Evolutionary conservation across 1,140 invertebrate genomes (phyloP).

Genomic region (Metaphire vulgaris): DNA sequence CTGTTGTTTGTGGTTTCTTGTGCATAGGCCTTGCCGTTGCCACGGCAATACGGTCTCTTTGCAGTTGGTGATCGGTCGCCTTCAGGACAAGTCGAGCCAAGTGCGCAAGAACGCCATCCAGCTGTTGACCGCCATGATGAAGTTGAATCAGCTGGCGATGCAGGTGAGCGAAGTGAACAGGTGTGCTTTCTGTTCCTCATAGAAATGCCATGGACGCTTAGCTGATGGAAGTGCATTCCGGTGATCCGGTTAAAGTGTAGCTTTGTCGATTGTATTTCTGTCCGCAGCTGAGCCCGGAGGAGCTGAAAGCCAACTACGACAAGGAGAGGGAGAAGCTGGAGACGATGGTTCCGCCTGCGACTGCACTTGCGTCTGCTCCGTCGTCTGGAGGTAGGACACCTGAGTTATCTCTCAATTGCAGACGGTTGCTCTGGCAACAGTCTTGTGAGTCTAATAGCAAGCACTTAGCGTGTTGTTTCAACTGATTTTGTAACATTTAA

Average conservation of each 20-base stretch:
- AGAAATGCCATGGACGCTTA: too few relatives aligned
- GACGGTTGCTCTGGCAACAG: too few relatives aligned
- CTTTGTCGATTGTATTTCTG: too few relatives aligned
- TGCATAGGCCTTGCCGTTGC: slow-evolving; percentile 60
- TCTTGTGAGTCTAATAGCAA: too few relatives aligned
- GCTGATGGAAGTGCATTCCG: too few relatives aligned
- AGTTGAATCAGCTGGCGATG: slow-evolving; percentile 69
- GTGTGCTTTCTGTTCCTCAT: too few relatives aligned
- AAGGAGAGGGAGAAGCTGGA: slow-evolving; percentile 48
- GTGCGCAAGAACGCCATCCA: slow-evolving; percentile 73
- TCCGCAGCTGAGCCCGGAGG: slow-evolving; percentile 43
- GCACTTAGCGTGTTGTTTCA: too few relatives aligned
- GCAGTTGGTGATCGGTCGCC: slow-evolving; percentile 59
- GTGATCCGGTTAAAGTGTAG: background rate
- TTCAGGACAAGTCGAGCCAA: slow-evolving; percentile 68
- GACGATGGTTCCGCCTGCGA: slow-evolving; percentile 46
- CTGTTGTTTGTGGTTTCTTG: background rate
- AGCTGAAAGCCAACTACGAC: slow-evolving; percentile 43
- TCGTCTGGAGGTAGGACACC: too few relatives aligned
- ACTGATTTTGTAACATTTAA: too few relatives aligned
- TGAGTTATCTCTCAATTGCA: too few relatives aligned
- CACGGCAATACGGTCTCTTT: slow-evolving; percentile 60
- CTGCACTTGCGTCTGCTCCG: too few relatives aligned
- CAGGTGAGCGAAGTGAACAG: slow-evolving; percentile 54
- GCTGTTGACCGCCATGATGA: slow-evolving; percentile 65